Base-by-base conservation (phyloP, 1,140 invertebrate species). In the Drosophila prosaltans region DNA sequence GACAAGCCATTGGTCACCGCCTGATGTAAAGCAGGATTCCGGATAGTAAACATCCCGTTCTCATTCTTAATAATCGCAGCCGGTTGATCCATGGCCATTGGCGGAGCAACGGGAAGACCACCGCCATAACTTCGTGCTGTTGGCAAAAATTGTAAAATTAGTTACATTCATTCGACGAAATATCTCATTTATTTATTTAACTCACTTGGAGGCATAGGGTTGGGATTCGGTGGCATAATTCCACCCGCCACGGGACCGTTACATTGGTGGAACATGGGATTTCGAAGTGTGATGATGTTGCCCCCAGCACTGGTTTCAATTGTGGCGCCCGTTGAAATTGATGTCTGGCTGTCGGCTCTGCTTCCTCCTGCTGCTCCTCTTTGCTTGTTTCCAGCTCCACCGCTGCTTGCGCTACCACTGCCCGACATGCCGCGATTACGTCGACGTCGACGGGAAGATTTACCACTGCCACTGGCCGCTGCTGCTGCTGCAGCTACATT, bases 31-130 rank as follows among this genome's bases (percentile, higher is more conserved):
- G 90, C 91, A 0, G 96, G 96, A 92, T 96, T 96, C 11, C 96
- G 93, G 40, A 97, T 97, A 0, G 96, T 97, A 43, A 96, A 96
- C 96, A 97, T 97, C 9, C 95, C 95, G 78, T 95, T 95, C 72
- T 95, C 95, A 54, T 95, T 94, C 77, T 95, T 95, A 80, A 95
- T 95, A 68, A 96, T 95, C 0, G 95, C 94, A 1, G 95, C 95
- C 0, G 93, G 88, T 69, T 91, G 90, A 74, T 93, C 91, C 72
- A 92, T 83, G 8, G 81, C 65, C 66, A 92, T 75, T 11, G 83
- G 51, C 16, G 86, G 70, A 39, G 74, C 71, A 16, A 85, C 57
- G 4, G 89, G 84, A 11, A 90, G 40, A 8, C 68, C 61, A 6
- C 63, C 71, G 7, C 78, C 81, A 68, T 48, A 89, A 21, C 43